Evolutionary conservation across 2,888 invertebrate species (phyloP).

Genomic region (Calameuta filiformis): DNA sequence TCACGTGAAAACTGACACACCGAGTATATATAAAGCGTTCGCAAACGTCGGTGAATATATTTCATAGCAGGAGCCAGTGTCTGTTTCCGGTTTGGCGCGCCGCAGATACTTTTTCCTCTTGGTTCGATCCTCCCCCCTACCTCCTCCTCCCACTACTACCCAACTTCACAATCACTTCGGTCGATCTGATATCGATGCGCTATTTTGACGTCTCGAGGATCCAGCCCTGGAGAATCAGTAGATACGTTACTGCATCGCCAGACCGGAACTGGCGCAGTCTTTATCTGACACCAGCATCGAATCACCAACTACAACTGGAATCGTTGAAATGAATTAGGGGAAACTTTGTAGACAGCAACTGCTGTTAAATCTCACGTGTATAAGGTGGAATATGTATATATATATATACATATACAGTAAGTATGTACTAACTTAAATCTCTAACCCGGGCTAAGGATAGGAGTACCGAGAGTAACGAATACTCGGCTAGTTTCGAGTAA

Average conservation of each 20-base stretch:
- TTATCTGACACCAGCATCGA: neutral
- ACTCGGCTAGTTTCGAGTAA: neutral
- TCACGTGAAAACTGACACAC: neutral
- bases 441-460: neutral
- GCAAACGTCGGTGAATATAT: slow-evolving; percentile 27
- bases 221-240: neutral
- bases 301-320: neutral
- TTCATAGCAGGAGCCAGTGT: slow-evolving; percentile 41
- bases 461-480: neutral
- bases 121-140: neutral
- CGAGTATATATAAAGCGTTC: neutral
- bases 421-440: neutral
- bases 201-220: neutral
- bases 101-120: slow-evolving; percentile 26
- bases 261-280: neutral
- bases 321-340: neutral
- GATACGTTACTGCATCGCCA: neutral
- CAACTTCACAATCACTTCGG: slow-evolving; percentile 29
- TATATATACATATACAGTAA: neutral
- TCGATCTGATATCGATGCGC: slow-evolving; percentile 46
- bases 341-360: neutral
- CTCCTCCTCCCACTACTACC: slow-evolving; percentile 17
- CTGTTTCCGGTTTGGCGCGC: slow-evolving; percentile 54
- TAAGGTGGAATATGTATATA: neutral
- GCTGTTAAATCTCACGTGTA: neutral